phyloP scores from a whole-genome alignment of 2,113 vertebrate genomes.

The Dunckerocampus dactyliophorus region DNA sequence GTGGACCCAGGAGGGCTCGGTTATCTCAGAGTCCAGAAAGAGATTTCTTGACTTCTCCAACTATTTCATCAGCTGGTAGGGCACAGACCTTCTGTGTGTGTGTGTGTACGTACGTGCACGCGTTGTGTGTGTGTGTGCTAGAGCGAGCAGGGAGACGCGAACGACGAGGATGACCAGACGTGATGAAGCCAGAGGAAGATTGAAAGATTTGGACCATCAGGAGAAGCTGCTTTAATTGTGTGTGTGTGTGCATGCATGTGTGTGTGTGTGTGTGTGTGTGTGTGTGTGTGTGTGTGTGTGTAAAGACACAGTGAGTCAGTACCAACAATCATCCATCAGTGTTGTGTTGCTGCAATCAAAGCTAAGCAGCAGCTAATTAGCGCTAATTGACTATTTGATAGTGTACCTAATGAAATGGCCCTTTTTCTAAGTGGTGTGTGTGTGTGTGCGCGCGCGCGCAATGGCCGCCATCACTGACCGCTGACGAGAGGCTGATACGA shows the following conservation, averaged over 20 bases:
- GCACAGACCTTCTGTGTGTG: constrained; percentile 38
- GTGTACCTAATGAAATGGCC: too few species aligned
- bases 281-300: constrained; percentile 1
- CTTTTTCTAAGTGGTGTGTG: neutral
- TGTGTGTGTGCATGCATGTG: constrained; percentile 12
- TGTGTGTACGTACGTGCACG: constrained; percentile 25
- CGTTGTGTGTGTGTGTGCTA: constrained; percentile 21
- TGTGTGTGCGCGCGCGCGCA: constrained; percentile 4
- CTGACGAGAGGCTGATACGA: too few species aligned
- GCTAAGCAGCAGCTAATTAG: too few species aligned
- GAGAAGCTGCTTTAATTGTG: constrained; percentile 28
- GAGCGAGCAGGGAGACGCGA: constrained; percentile 10
- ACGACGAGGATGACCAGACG: constrained; percentile 15
- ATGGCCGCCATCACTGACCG: too few species aligned
- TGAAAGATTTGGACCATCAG: constrained; percentile 36
- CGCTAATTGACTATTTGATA: too few species aligned
- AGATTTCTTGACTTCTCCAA: constrained; percentile 76
- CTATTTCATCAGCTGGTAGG: constrained; percentile 74
- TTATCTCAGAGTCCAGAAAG: constrained; percentile 68
- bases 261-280: constrained; percentile 9
- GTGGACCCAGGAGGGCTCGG: constrained; percentile 51
- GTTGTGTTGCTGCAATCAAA: too few species aligned
- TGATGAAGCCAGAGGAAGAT: constrained; percentile 37
- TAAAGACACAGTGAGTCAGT: neutral
- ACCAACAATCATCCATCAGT: too few species aligned